phyloP scores from a whole-genome alignment of 2,888 invertebrate genomes.

The Lasioglossum malachurum region DNA sequence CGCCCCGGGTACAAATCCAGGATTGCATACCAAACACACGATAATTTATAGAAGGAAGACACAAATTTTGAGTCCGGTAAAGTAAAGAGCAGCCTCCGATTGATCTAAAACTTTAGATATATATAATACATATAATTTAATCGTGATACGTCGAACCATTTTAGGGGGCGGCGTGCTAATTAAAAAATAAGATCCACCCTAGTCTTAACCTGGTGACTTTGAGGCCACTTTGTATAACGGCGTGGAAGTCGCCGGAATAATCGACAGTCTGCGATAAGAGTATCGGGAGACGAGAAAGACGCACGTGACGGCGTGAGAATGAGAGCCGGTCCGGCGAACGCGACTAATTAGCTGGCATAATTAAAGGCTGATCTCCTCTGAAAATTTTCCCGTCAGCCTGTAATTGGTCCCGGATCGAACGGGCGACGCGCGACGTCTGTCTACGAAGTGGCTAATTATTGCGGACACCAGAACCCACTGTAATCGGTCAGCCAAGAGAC shows the following conservation, averaged over 20 bases:
- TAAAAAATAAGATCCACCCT: no score
- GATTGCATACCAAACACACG: no score
- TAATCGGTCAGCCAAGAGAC: constrained; percentile 8
- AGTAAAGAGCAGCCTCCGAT: no score
- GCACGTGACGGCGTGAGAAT: not conserved
- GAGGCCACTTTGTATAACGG: not conserved
- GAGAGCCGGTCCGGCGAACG: constrained; percentile 23
- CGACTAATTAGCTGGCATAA: constrained; percentile 58
- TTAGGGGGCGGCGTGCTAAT: no score
- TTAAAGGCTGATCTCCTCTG: constrained; percentile 48
- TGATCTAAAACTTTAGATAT: no score
- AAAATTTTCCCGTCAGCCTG: constrained; percentile 45
- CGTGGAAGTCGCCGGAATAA: constrained; percentile 42
- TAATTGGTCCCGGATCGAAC: constrained; percentile 46
- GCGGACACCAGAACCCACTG: not conserved
- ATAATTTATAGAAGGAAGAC: no score
- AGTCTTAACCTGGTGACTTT: no score
- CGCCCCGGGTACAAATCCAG: no score
- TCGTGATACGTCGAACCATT: no score
- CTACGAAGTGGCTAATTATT: constrained; percentile 36
- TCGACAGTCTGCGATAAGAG: constrained; percentile 49
- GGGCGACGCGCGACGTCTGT: constrained; percentile 27
- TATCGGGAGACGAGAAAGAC: constrained; percentile 19
- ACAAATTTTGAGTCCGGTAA: no score
- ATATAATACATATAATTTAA: no score